Evolutionary conservation across 2,888 invertebrate species (phyloP).

Genomic region (Drosophila neotestacea): DNA sequence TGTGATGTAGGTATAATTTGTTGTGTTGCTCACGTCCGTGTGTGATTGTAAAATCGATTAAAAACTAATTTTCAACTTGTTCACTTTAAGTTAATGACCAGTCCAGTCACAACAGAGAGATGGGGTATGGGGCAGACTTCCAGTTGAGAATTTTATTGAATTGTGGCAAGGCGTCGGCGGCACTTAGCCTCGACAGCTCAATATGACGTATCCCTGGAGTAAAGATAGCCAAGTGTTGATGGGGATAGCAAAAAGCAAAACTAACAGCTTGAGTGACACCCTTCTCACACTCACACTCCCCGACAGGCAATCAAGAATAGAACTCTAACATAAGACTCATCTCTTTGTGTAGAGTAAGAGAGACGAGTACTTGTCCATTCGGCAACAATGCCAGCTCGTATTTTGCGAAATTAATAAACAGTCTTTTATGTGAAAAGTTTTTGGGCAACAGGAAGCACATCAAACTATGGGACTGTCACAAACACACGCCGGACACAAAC

Average conservation of each 20-base stretch:
- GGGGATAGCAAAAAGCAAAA: conserved; percentile 47
- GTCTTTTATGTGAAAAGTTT: conserved; percentile 47
- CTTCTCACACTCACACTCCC: conserved; percentile 6
- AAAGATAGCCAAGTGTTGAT: conserved; percentile 45
- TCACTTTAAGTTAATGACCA: conserved; percentile 42
- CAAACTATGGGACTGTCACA: conserved; percentile 64
- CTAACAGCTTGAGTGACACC: conserved; percentile 60
- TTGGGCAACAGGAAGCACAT: conserved; percentile 45
- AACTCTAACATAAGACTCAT: conserved; percentile 2
- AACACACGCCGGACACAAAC: conserved; percentile 59
- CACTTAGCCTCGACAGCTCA: conserved; percentile 54
- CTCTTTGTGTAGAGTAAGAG: conserved; percentile 1
- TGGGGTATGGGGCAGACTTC: no score
- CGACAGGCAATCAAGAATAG: neutral
- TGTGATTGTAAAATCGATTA: conserved; percentile 83
- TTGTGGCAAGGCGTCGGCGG: conserved; percentile 7
- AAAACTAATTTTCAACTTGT: conserved; percentile 75
- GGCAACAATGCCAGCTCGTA: conserved; percentile 18
- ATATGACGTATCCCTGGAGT: conserved; percentile 50
- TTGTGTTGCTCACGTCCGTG: conserved; percentile 40
- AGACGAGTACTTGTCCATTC: conserved; percentile 5
- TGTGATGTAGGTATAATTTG: conserved; percentile 45
- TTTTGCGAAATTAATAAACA: conserved; percentile 46
- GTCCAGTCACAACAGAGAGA: conserved; percentile 8
- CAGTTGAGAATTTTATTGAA: conserved; percentile 7